Evolutionary conservation across 2,113 vertebrate species (phyloP).

Genomic region (Pogonocichla stellata): DNA sequence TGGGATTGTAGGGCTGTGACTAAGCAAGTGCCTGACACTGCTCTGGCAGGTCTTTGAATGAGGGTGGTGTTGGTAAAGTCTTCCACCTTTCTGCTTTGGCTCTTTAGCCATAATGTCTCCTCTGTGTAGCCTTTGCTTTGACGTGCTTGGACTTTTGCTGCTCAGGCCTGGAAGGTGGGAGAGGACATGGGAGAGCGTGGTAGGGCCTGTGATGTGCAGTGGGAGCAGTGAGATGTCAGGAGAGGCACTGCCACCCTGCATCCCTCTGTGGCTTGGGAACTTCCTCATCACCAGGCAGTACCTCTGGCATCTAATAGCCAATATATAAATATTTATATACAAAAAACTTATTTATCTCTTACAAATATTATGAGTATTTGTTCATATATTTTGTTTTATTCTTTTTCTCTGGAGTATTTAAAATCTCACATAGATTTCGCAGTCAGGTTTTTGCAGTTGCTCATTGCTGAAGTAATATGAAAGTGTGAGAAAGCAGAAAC

Average conservation of each 20-base stretch:
- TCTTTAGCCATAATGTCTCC: neutral
- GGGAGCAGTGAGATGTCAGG: neutral
- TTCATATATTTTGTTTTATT: neutral
- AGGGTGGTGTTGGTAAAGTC: neutral
- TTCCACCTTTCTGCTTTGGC: neutral
- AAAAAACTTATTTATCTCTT: neutral
- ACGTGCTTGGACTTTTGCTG: neutral
- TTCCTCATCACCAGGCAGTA: neutral
- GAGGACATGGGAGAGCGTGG: neutral
- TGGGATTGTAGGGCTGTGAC: neutral
- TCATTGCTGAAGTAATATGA: neutral
- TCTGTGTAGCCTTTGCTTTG: neutral
- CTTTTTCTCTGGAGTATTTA: neutral
- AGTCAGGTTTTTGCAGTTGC: neutral
- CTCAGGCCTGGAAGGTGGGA: neutral
- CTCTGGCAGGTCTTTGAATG: neutral
- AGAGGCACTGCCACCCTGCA: neutral
- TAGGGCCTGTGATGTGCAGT: accelerated
- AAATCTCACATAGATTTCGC: neutral
- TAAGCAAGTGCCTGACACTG: neutral
- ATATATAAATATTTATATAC: too few relatives aligned
- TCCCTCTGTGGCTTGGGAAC: neutral
- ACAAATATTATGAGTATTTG: neutral
- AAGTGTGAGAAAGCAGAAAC: neutral
- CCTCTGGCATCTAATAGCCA: neutral